phyloP scores from a whole-genome alignment of 2,113 vertebrate species.

The Ascaphus truei region DNA sequence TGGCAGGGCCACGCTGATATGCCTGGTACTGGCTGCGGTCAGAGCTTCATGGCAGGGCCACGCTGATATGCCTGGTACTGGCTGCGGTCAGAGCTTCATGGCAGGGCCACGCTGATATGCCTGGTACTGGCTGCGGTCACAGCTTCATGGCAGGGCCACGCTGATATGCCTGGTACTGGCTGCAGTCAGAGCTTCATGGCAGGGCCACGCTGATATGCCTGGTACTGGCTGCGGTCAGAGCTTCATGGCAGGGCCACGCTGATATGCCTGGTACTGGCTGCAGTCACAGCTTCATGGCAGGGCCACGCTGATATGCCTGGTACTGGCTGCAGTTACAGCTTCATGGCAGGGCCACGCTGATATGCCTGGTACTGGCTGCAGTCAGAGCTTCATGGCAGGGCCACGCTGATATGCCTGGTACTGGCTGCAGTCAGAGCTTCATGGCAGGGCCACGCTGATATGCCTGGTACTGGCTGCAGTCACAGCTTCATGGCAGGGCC shows the following conservation, averaged over 20 bases:
- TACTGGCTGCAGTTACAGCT: not conserved
- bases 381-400: not conserved
- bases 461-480: not conserved
- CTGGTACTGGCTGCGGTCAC: not conserved
- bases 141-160: no score
- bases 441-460: not conserved
- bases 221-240: not conserved
- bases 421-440: not conserved
- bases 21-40: not conserved
- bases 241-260: not conserved
- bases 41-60: constrained; percentile 11
- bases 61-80: not conserved
- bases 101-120: not conserved
- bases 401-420: not conserved
- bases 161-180: not conserved
- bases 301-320: not conserved
- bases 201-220: not conserved
- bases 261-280: not conserved
- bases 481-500: no score
- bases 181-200: not conserved
- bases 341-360: not conserved
- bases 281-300: no score
- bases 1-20: not conserved
- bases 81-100: not conserved
- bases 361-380: not conserved